Percentiles rank a stretch among this genome's conserved stretches.
Conservation (phyloP, 1,140 invertebrate species). For the Arctopsyche grandis region DNA sequence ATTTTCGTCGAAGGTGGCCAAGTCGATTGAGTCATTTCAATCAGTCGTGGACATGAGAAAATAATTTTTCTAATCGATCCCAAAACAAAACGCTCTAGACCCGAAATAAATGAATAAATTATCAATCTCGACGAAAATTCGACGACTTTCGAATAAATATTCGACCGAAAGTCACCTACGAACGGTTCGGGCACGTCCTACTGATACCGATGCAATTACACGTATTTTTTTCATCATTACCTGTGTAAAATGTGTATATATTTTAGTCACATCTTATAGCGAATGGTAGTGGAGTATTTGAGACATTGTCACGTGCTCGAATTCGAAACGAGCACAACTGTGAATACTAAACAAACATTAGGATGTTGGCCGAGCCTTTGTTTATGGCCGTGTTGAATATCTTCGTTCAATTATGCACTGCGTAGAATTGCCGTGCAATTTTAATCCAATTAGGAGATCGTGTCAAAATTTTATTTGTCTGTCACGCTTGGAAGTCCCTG, state of each 20-base stretch:
- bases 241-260: background rate
- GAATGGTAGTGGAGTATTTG: background rate
- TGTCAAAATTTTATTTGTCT: conserved; percentile 42
- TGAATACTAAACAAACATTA: background rate
- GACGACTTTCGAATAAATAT: background rate
- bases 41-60: conserved; percentile 34
- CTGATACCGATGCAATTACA: background rate
- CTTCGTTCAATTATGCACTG: background rate
- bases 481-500: conserved; percentile 4
- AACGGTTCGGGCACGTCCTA: background rate
- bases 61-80: conserved; percentile 8
- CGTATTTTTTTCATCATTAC: background rate
- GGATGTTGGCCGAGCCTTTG: background rate
- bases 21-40: conserved; percentile 43
- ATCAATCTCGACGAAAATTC: background rate
- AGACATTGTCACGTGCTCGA: background rate
- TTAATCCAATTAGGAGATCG: conserved; percentile 40
- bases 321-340: background rate
- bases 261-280: background rate
- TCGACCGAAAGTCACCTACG: too few species aligned
- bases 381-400: background rate
- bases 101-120: background rate
- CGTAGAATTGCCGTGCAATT: background rate
- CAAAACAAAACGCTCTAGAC: background rate
- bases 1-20: conserved; percentile 39